Evolutionary conservation across 23 tunicate genomes (phyloP).

Genomic region (Botrylloides violaceus): DNA sequence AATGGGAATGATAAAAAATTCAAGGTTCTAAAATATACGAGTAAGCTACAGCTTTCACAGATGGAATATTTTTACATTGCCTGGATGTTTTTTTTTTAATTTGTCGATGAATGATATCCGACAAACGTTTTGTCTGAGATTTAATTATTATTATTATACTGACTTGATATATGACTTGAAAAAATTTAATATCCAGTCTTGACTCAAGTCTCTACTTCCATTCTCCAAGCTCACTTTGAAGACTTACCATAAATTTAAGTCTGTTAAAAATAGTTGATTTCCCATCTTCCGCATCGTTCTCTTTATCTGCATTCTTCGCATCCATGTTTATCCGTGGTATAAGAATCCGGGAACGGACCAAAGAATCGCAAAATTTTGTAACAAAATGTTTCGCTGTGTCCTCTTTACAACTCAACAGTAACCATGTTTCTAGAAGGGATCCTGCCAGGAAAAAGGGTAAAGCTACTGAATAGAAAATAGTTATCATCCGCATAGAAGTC

Average conservation of each 20-base stretch:
- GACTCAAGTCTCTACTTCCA: too few species aligned
- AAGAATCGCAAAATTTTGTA: background rate
- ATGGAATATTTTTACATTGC: too few species aligned
- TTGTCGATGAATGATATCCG: too few species aligned
- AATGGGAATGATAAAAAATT: too few species aligned
- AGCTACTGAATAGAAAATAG: background rate
- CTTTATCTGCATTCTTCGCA: background rate
- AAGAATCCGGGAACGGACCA: conserved; percentile 4
- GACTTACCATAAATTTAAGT: conserved; percentile 12
- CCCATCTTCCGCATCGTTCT: background rate
- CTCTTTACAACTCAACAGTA: background rate
- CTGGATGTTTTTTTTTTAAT: too few species aligned
- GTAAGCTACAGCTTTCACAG: too few species aligned
- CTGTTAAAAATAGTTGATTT: background rate
- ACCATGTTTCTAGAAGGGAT: conserved; percentile 1
- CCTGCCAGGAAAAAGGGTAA: conserved; percentile 8
- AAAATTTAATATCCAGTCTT: too few species aligned
- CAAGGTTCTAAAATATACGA: too few species aligned
- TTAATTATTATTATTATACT: too few species aligned
- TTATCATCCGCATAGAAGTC: background rate
- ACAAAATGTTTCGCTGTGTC: background rate
- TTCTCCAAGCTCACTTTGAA: too few species aligned
- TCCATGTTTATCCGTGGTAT: background rate
- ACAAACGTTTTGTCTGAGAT: too few species aligned
- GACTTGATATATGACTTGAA: too few species aligned